phyloP scores from a whole-genome alignment of 2,113 vertebrate genomes.

The Eonycteris spelaea region DNA sequence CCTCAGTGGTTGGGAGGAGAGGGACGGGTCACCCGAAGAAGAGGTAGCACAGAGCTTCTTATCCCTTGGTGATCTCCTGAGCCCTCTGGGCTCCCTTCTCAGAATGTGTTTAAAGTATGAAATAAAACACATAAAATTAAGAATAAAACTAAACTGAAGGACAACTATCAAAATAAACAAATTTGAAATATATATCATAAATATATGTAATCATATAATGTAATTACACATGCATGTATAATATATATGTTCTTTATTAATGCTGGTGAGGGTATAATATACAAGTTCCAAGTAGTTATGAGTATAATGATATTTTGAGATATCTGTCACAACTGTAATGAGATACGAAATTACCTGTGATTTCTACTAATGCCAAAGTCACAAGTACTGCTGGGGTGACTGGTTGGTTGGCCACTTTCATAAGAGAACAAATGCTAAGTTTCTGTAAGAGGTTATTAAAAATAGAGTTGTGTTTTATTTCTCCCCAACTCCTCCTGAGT shows the following conservation, averaged over 20 bases:
- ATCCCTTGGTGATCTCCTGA: neutral
- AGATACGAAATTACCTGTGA: neutral
- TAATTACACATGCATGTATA: neutral
- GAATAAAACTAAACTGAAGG: neutral
- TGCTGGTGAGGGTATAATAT: neutral
- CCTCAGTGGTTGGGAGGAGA: neutral
- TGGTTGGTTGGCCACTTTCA: neutral
- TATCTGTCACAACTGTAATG: neutral
- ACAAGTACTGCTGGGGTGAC: neutral
- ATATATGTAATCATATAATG: neutral
- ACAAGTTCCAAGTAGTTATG: neutral
- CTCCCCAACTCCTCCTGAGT: neutral
- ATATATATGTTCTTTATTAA: neutral
- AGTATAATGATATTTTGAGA: neutral
- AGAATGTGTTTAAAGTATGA: neutral
- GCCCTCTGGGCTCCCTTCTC: neutral
- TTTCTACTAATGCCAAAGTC: neutral
- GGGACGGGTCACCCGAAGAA: neutral
- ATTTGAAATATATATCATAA: neutral
- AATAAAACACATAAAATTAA: neutral
- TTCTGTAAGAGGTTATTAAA: neutral
- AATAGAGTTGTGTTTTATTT: neutral
- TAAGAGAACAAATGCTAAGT: neutral
- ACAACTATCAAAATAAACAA: neutral
- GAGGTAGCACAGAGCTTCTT: neutral